Evolutionary conservation across 2,797 vertebrate genomes (phyloP), one percentile per base, ranked within the genome.

Genomic region (Poeciliopsis paucimaculata): DNA sequence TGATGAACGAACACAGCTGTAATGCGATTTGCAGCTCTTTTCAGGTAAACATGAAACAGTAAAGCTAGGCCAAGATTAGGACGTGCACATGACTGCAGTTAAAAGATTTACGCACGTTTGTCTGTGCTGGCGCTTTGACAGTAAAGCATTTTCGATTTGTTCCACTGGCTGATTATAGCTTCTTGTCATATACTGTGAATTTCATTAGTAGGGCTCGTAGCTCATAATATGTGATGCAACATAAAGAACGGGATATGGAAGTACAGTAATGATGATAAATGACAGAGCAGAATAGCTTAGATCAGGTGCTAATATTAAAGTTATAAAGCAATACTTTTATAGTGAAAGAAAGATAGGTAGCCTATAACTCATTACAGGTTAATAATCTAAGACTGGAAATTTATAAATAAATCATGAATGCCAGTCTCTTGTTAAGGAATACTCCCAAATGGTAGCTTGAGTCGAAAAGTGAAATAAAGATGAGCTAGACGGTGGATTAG

Each of bases 231-330:
- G 70, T 18, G 12, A 72, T 51, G n/a, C 74, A 51, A 64, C 49
- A 45, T 81, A 11, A 75, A 77, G 75, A 75, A 75, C 12, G 71
- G n/a, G 31, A 31, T 0, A 64, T 31, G 41, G 72, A 20, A 64
- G 39, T 26, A 70, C 68, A 80, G 45, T 45, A 41, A 68, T 46
- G 18, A 43, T 26, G 5, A 43, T 31, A 18, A 68, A 76, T 68
- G 49, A 82, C 71, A 46, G 76, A 47, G 55, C 26, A 74, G 70
- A 71, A 73, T 62, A 74, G 55, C 49, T 49, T 2, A 71, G 53
- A 72, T 80, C 39, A 81, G 75, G 76, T 81, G 46, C 26, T 72
- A 70, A 41, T 72, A 78, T 78, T 84, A 81, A 78, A 78, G 79
- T 75, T 75, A 64, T 72, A 75, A 78, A 70, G 43, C 47, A 41